Conservation (phyloP, 2,113 vertebrate species). For the Megaceryle maxima region DNA sequence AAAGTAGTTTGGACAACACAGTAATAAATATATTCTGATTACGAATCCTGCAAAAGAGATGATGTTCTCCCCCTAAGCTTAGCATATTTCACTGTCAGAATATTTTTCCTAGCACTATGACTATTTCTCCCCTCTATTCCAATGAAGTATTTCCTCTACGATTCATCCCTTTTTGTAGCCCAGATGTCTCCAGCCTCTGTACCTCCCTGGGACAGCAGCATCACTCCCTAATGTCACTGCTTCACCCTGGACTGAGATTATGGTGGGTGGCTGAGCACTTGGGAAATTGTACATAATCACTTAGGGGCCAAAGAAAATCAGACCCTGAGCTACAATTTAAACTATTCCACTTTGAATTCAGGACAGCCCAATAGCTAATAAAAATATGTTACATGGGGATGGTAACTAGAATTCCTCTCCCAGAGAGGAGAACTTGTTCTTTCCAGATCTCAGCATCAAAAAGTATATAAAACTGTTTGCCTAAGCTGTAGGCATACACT, state of each 20-base stretch:
- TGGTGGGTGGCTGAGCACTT: not conserved
- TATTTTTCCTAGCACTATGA: not conserved
- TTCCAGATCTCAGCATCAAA: not conserved
- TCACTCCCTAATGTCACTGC: not conserved
- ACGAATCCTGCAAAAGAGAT: not conserved
- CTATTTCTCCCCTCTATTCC: not conserved
- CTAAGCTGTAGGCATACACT: not conserved
- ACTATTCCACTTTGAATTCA: not conserved
- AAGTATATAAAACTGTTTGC: not conserved
- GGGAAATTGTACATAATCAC: not conserved
- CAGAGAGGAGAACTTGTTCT: not conserved
- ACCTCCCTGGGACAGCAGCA: not conserved
- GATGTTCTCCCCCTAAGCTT: not conserved
- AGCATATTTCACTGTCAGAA: not conserved
- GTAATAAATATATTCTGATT: not conserved
- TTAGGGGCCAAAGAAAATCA: not conserved
- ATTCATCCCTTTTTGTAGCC: not conserved
- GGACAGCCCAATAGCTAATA: not conserved
- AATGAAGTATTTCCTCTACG: not conserved
- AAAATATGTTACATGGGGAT: not conserved
- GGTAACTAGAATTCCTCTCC: not conserved
- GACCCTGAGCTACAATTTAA: not conserved
- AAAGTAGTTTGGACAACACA: constrained; percentile 37
- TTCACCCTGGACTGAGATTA: not conserved
- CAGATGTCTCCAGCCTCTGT: not conserved